Evolutionary conservation across 2,888 invertebrate species (phyloP).

Genomic region (Hyalella azteca): DNA sequence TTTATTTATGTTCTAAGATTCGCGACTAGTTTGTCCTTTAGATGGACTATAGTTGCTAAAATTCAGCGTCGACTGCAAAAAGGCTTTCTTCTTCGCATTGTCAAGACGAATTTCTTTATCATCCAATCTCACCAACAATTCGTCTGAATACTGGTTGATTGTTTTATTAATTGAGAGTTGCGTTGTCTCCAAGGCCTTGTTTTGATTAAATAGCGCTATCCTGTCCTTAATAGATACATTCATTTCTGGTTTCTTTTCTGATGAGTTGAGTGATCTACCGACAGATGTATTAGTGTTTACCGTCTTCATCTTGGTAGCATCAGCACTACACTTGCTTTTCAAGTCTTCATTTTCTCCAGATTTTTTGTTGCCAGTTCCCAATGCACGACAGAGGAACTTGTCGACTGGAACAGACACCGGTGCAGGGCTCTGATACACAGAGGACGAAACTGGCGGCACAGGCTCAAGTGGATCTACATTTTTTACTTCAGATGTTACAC

Average conservation of each 20-base stretch:
- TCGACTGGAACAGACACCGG: too few species aligned
- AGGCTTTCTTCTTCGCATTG: slow-evolving; percentile 25
- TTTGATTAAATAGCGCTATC: neutral
- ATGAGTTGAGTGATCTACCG: too few species aligned
- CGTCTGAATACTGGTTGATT: neutral
- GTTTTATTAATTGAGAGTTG: neutral
- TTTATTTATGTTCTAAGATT: too few species aligned
- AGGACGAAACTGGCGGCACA: neutral
- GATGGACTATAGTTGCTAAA: neutral
- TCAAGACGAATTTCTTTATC: neutral
- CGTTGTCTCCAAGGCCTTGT: neutral
- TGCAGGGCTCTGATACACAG: too few species aligned
- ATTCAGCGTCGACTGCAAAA: slow-evolving; percentile 15
- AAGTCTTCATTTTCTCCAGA: neutral
- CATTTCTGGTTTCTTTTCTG: neutral
- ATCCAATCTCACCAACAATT: neutral
- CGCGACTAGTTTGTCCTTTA: too few species aligned
- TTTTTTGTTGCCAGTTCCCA: too few species aligned
- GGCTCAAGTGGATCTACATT: too few species aligned
- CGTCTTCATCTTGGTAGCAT: neutral
- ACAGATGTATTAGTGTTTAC: neutral
- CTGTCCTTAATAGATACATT: slow-evolving; percentile 4
- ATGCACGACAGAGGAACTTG: too few species aligned
- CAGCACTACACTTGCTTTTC: neutral
- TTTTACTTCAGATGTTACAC: neutral